Percentiles rank a stretch among this genome's conserved stretches.
These are phyloP conservation scores for Knipowitschia caucasica DNA, from an alignment of 2,797 vertebrate species.

Conservation along the genomic window DNA sequence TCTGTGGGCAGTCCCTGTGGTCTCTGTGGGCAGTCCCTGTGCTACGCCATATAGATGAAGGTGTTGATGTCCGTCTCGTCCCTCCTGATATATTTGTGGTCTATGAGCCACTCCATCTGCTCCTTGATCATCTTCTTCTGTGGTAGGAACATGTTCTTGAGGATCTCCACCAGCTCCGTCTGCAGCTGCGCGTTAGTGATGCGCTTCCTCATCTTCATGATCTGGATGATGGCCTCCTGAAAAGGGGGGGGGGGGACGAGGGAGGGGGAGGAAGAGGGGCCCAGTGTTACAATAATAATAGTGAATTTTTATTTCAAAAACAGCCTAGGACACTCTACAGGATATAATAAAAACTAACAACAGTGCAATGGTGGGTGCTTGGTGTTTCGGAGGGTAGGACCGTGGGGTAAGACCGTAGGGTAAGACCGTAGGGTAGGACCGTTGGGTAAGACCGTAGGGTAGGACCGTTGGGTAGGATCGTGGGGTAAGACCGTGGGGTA, in stretches of 20 bases:
- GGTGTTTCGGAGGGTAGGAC: too few relatives aligned
- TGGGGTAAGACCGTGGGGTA: too few relatives aligned
- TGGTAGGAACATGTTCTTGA: conserved; percentile 99
- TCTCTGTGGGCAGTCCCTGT: background rate
- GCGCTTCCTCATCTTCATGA: conserved; percentile 99
- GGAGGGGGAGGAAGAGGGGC: too few relatives aligned
- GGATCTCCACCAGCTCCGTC: conserved; percentile 99
- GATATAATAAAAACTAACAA: too few relatives aligned
- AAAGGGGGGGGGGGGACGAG: background rate
- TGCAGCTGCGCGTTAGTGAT: conserved; percentile 99
- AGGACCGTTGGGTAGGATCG: too few relatives aligned
- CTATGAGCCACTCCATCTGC: conserved; percentile 99
- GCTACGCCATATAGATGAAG: conserved; percentile 98
- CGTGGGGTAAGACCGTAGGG: too few relatives aligned
- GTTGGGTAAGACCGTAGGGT: too few relatives aligned
- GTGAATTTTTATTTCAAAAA: too few relatives aligned
- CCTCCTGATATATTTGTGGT: conserved; percentile 98
- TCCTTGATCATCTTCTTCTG: conserved; percentile 99
- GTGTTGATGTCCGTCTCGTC: conserved; percentile 98
- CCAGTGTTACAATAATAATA: too few relatives aligned
- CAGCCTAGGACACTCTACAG: too few relatives aligned
- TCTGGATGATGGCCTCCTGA: conserved; percentile 99
- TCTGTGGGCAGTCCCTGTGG: conserved; percentile 7
- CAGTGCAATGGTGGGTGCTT: too few relatives aligned
- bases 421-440: too few relatives aligned